Evolutionary conservation across 2,797 vertebrate species (phyloP), one percentile per base, ranked within the genome.

Genomic region (Melanotaenia parkinsoni): DNA sequence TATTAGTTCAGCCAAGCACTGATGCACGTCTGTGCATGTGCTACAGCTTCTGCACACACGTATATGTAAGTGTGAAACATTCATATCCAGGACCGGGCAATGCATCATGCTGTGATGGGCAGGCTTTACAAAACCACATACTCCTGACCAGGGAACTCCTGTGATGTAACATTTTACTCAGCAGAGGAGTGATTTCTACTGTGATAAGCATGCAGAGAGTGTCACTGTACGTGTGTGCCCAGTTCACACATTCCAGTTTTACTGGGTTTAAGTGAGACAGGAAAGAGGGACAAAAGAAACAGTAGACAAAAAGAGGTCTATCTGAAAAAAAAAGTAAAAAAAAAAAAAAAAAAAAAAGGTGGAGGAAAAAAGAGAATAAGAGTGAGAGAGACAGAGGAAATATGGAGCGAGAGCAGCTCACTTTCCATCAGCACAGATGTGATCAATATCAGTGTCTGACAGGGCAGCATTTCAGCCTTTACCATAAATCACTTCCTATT

Each of bases 381-480:
- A 56, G 51, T 33, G 37, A 57, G 66, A 67, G 61, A 22, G 28
- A 40, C 16, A 37, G 47, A 72, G 37, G 50, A 56, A 72, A 79
- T 45, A 58, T 16, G 38, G 51, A 66, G 58, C 56, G 72, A 73
- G 77, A 86, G 80, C 59, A 60, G 76, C 63, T 83, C 6, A 64
- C 74, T 91, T 92, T 91, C 89, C 91, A 93, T 93, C 91, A 92
- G 87, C 80, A 72, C 77, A 67, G 61, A 76, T 80, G 87, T 92
- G 93, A 95, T 94, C 93, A 86, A 93, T 94, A 92, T 80, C 67
- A 68, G 70, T 62, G 90, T 91, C 91, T 90, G 90, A 92, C 88
- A 79, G 79, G 78, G 71, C 82, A 83, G 85, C 18, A 83, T 89
- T 82, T 58, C 56, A 74, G 89, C 82, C 82, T 89, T 91, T 91